Percentiles rank a stretch among this genome's conserved stretches.
phyloP scores from a whole-genome alignment of 2,113 vertebrate species.

The Nycticorax nycticorax region DNA sequence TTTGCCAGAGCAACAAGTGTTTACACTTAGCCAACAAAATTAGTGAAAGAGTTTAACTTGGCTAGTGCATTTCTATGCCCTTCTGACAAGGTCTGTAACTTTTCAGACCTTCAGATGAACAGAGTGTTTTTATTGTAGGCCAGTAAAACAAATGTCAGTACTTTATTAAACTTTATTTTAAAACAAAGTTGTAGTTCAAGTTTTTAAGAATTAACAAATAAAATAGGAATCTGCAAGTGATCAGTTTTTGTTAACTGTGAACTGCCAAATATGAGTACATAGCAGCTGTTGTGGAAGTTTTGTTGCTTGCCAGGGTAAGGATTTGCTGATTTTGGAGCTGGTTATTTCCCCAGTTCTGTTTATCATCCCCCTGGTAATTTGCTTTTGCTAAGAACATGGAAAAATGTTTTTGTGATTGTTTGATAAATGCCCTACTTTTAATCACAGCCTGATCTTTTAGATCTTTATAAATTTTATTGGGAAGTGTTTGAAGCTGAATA shows the following conservation, averaged over 20 bases:
- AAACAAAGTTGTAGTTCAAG: not conserved
- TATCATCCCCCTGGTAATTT: not conserved
- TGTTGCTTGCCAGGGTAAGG: not conserved
- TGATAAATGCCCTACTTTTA: not conserved
- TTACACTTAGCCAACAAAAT: not conserved
- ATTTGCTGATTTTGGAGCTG: conserved; percentile 39
- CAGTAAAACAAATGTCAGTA: not conserved
- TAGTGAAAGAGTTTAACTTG: not conserved
- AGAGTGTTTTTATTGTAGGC: not conserved
- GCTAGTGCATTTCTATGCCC: not conserved
- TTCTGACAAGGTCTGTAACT: not conserved
- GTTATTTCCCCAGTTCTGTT: not conserved
- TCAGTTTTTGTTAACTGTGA: not conserved
- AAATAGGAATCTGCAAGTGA: not conserved
- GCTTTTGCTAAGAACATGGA: not conserved
- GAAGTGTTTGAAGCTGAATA: not conserved
- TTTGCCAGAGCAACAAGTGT: not conserved
- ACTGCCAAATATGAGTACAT: not conserved
- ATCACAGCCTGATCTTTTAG: not conserved
- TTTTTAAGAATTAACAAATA: not conserved
- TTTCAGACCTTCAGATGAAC: not conserved
- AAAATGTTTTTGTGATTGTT: not conserved
- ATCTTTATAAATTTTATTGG: not conserved
- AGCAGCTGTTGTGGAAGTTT: conserved; percentile 8
- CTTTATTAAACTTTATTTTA: not conserved